A percentile compares a stretch with the other conserved stretches of the same genome.
Conservation (phyloP, 2,113 vertebrate species). For the Parus major region DNA sequence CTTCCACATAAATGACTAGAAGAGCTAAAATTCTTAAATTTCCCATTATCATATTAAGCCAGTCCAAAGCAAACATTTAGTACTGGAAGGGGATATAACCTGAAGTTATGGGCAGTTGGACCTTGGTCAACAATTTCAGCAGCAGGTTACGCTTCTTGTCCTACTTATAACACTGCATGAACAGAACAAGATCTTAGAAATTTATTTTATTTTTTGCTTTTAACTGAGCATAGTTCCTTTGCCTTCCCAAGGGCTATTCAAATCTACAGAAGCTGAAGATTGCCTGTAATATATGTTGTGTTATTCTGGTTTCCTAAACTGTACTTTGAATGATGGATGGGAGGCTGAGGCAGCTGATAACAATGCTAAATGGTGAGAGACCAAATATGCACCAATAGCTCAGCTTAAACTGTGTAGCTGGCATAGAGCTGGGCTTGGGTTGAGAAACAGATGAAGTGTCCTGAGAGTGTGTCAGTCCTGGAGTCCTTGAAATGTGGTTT, state of each 20-base stretch:
- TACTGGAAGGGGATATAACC: background rate
- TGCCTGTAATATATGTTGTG: constrained; percentile 42
- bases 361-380: constrained; percentile 57
- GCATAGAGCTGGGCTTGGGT: background rate
- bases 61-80: background rate
- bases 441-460: constrained; percentile 55
- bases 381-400: constrained; percentile 39
- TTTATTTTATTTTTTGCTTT: background rate
- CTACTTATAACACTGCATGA: background rate
- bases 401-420: background rate
- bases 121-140: background rate
- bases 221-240: background rate
- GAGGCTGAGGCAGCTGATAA: constrained; percentile 48
- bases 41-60: background rate
- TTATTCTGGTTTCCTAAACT: constrained; percentile 48
- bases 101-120: background rate
- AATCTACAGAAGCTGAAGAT: constrained; percentile 10
- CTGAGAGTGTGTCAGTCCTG: background rate
- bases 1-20: background rate
- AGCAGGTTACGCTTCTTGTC: background rate
- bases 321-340: constrained; percentile 22
- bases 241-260: background rate
- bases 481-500: background rate
- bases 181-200: background rate
- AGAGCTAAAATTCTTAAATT: background rate